Evolutionary conservation across 2,888 invertebrate species (phyloP).

Genomic region (Napeogenes inachia): DNA sequence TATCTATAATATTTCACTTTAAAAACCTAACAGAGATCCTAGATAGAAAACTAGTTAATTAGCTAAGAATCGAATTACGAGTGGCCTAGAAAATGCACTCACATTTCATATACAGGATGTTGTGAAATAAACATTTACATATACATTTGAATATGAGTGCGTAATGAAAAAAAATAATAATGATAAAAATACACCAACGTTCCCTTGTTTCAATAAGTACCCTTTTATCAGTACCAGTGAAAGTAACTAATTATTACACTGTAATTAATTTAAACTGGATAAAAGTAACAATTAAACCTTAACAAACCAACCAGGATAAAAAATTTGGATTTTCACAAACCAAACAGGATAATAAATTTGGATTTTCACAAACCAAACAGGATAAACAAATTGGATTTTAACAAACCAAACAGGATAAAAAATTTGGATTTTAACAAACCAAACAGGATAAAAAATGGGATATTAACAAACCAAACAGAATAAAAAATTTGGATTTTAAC

Average conservation of each 20-base stretch:
- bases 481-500: too few species aligned
- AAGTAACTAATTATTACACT: background rate
- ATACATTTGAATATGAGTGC: background rate
- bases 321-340: too few species aligned
- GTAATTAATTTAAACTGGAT: background rate
- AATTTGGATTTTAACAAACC: too few species aligned
- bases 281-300: too few species aligned
- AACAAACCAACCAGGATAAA: too few species aligned
- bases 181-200: constrained; percentile 8
- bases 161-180: background rate
- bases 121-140: background rate
- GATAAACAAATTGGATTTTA: too few species aligned
- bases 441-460: too few species aligned
- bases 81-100: background rate
- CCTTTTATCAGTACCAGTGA: constrained; percentile 18
- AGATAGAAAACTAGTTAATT: background rate
- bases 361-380: too few species aligned
- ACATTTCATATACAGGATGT: background rate
- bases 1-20: too few species aligned
- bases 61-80: background rate
- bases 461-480: too few species aligned
- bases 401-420: too few species aligned
- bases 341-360: too few species aligned
- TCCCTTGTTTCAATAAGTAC: constrained; percentile 15
- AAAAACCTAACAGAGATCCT: background rate